Evolutionary conservation across 2,113 vertebrate genomes (phyloP).

Genomic region (Calyptomena viridis): DNA sequence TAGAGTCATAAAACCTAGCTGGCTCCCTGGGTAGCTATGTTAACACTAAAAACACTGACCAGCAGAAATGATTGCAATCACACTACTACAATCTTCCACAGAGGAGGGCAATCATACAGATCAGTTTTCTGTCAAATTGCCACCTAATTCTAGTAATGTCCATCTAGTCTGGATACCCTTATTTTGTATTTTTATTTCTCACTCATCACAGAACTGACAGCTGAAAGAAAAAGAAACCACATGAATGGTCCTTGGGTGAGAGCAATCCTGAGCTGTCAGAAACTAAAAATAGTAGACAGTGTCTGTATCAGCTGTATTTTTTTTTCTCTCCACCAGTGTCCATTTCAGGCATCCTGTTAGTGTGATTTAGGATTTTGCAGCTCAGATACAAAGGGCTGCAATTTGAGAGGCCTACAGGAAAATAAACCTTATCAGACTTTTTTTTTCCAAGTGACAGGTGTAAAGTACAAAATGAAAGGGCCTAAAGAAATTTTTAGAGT

Average conservation of each 20-base stretch:
- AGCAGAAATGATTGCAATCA: constrained; percentile 15
- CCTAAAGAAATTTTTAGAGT: background rate
- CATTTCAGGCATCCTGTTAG: background rate
- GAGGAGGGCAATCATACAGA: background rate
- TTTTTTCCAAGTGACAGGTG: background rate
- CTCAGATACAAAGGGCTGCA: background rate
- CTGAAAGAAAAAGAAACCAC: background rate
- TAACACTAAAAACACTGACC: background rate
- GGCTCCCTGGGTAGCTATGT: background rate
- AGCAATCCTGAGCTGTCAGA: background rate
- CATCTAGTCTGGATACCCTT: background rate
- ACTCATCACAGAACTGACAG: background rate
- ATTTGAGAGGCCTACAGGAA: background rate
- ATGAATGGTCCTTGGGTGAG: background rate
- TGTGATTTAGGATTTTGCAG: background rate
- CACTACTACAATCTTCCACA: background rate
- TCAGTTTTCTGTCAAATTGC: background rate
- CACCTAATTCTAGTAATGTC: background rate
- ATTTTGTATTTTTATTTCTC: background rate
- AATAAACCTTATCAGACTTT: background rate
- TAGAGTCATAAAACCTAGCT: background rate
- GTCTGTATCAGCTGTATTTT: background rate
- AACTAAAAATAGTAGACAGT: background rate
- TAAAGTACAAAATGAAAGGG: background rate
- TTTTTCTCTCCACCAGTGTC: background rate